These are phyloP conservation scores for Synergus itoensis DNA, from an alignment of 2,888 invertebrate species.

Conservation along the genomic window DNA sequence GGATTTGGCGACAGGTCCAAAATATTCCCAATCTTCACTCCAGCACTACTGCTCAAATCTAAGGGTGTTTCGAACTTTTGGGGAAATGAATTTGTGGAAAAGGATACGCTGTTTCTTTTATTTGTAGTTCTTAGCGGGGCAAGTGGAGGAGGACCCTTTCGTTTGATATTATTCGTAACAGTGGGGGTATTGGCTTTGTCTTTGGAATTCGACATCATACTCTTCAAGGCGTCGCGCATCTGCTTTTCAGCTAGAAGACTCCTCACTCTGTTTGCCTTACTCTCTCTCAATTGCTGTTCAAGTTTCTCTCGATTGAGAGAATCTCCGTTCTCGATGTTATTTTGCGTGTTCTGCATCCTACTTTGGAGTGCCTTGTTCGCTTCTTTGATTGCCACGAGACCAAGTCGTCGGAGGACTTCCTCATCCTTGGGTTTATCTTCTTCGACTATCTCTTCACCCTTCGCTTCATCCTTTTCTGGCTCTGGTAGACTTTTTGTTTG, in stretches of 20 bases:
- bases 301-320: constrained; percentile 65
- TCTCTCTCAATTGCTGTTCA: constrained; percentile 70
- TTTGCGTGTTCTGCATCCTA: constrained; percentile 56
- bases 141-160: constrained; percentile 72
- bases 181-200: constrained; percentile 49
- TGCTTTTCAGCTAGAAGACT: constrained; percentile 72
- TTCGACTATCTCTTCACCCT: constrained; percentile 17
- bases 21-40: constrained; percentile 60
- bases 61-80: constrained; percentile 68
- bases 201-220: constrained; percentile 60
- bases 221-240: constrained; percentile 71
- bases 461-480: constrained; percentile 42
- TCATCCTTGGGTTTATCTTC: constrained; percentile 63
- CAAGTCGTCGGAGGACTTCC: constrained; percentile 69
- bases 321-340: constrained; percentile 52
- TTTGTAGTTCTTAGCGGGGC: constrained; percentile 66
- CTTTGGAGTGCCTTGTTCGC: constrained; percentile 57
- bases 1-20: constrained; percentile 66
- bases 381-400: constrained; percentile 68
- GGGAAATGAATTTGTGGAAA: constrained; percentile 50
- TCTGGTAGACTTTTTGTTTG: constrained; percentile 30
- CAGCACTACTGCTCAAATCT: constrained; percentile 66
- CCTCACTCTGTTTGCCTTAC: constrained; percentile 71
- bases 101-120: constrained; percentile 53
- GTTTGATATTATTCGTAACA: constrained; percentile 53